phyloP scores from a whole-genome alignment of 2,888 invertebrate genomes.

The Aphrophora alni region DNA sequence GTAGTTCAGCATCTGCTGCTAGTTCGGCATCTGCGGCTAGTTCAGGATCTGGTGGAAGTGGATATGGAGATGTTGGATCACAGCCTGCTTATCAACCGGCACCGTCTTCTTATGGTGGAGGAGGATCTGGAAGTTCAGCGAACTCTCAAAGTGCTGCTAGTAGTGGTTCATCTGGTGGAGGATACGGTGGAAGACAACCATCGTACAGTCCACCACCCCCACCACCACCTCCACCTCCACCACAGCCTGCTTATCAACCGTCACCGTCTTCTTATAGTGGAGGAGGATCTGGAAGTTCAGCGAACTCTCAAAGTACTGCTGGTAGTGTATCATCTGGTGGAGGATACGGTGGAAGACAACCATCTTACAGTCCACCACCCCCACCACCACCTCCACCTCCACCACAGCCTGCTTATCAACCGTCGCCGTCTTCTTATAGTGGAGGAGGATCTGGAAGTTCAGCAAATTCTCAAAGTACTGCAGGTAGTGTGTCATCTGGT shows the following conservation, averaged over 20 bases:
- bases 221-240: not conserved
- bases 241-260: not conserved
- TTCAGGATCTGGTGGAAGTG: not conserved
- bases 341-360: not conserved
- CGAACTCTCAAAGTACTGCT: not conserved
- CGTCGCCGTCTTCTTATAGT: not conserved
- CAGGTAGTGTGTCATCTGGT: slow-evolving; percentile 18
- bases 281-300: not conserved
- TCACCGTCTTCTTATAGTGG: slow-evolving; percentile 3
- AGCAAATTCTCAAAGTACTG: not conserved
- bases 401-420: not conserved
- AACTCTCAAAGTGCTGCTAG: slow-evolving; percentile 6
- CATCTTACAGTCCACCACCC: not conserved
- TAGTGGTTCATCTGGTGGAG: not conserved
- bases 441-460: not conserved
- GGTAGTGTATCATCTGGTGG: slow-evolving; percentile 18
- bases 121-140: not conserved
- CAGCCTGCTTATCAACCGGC: not conserved
- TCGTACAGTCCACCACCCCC: not conserved
- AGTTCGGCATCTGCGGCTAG: not conserved
- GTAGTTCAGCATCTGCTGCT: not conserved
- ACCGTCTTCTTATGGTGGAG: slow-evolving; percentile 2
- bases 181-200: not conserved
- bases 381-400: not conserved
- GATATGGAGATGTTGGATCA: not conserved